Evolutionary conservation across 2,113 vertebrate genomes (phyloP), one percentile per base, ranked within the genome.

Genomic region (Crocuta crocuta): DNA sequence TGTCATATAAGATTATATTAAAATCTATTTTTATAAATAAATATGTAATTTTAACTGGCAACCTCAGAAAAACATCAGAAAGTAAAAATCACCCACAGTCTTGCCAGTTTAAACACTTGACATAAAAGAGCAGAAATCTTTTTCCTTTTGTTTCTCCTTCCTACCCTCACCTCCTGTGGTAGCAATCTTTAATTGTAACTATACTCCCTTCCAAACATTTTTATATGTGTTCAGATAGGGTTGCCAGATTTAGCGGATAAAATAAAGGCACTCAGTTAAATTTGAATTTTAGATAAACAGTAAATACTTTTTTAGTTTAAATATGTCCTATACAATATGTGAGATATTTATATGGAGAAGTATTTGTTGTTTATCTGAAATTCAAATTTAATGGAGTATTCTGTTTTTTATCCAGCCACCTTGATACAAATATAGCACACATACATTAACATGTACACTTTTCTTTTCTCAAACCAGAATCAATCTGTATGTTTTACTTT

Each of bases 221-320:
- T 85, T 90, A 28, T 71, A 13, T 91, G 39, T 63, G n/a, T 91
- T 86, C 61, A 89, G 33, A 35, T 80, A 73, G 35, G 26, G 5
- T 61, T 91, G 33, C 26, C 76, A 94, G 71, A 94, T 80, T 88
- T 86, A 86, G 1, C 33, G 82, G 28, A 81, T 88, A 86, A 93
- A 95, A 71, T 79, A 45, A 93, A 81, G 63, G 26, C 74, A 53
- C 68, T 63, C 35, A 23, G 58, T 94, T 94, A 81, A 76, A 81
- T 68, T 63, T 89, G 43, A 93, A 89, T 78, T 91, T 68, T 26
- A 48, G 10, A 84, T 65, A 92, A 81, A 89, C 33, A 76, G 48
- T 58, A 78, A 68, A 33, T 87, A 61, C 8, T 8, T 61, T 61
- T 61, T 61, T 61, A 23, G 58, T 61, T 61, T 61, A 61, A 61